phyloP scores from a whole-genome alignment of 2,888 invertebrate genomes.

The Nowickia ferox region DNA sequence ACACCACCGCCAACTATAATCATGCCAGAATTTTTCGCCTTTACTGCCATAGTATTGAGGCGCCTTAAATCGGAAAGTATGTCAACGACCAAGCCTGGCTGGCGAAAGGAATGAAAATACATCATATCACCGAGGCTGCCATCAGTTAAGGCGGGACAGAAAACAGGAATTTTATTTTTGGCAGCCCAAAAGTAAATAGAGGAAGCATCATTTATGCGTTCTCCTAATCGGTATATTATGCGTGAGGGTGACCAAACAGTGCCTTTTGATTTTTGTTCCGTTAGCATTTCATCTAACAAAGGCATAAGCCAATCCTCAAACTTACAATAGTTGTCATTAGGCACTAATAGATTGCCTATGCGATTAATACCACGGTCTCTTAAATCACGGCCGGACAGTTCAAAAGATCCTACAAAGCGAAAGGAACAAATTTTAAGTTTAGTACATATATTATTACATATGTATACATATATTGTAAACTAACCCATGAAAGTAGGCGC shows the following conservation, averaged over 20 bases:
- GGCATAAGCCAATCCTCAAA: conserved; percentile 99
- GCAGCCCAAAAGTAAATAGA: conserved; percentile 99
- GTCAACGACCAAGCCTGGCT: conserved; percentile 96
- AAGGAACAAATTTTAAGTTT: neutral
- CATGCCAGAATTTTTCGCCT: conserved; percentile 96
- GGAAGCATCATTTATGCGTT: conserved; percentile 93
- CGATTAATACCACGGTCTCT: conserved; percentile 93
- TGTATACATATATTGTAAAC: neutral
- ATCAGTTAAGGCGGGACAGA: conserved; percentile 98
- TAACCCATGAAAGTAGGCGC: conserved; percentile 95
- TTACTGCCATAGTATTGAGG: conserved; percentile 96
- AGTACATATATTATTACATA: neutral
- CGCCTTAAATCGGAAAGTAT: conserved; percentile 95
- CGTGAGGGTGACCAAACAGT: conserved; percentile 96
- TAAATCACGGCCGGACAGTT: conserved; percentile 90
- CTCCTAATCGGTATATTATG: conserved; percentile 91
- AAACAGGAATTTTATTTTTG: conserved; percentile 98
- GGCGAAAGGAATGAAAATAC: conserved; percentile 97
- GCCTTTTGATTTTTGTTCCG: conserved; percentile 91
- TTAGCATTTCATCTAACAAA: conserved; percentile 93
- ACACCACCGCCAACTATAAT: conserved; percentile 98
- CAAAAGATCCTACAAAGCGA: conserved; percentile 86
- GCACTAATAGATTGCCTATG: conserved; percentile 95
- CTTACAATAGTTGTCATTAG: conserved; percentile 98
- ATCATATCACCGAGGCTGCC: conserved; percentile 99